Base-by-base conservation (phyloP, 2,797 vertebrate genomes). In the Sphenodon punctatus region DNA sequence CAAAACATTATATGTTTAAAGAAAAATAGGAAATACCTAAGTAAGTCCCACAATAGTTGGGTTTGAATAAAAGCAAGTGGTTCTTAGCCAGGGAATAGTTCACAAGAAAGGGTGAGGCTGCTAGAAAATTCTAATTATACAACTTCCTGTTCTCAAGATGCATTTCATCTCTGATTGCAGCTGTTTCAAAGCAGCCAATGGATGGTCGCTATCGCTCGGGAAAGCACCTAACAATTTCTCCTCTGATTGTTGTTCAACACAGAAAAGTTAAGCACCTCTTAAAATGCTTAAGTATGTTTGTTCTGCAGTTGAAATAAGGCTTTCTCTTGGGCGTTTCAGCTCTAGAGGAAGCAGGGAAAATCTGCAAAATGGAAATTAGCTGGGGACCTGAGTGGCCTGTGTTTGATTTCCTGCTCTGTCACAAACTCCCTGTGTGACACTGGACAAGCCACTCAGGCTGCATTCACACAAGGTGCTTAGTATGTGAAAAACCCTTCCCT, bases 101-200 rank as follows among this genome's bases (percentile, higher is more conserved):
- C 87, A 91, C 79, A 89, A 94, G 89, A 94, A 94, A 93, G 92
- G 90, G 92, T 1, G 66, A 94, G 86, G 89, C 88, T 91, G 80
- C 67, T 85, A 90, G 85, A 94, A 92, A 94, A 90, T 86, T 82
- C 87, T 88, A 88, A 92, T 86, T 80, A 90, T 90, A 90, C 88
- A 73, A 74, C 80, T 95, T 96, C 95, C 95, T 95, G 95, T 94
- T 96, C 94, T 94, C 88, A 93, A 93, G 89, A 84, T 92, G 84
- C 85, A 90, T 93, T 95, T 95, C 86, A 92, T 84, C 85, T 87
- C 81, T 39, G 74, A 89, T 93, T 86, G 87, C 85, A 78, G 79
- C 76, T 69, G 67, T 87, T 91, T 94, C 78, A 70, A 78, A 95
- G 89, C 84, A 85, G 89, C 90, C 93, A 92, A 87, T 87, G 82